Evolutionary conservation across 2,888 invertebrate species (phyloP), one percentile per base, ranked within the genome.

Genomic region (Cheilosia pagana): DNA sequence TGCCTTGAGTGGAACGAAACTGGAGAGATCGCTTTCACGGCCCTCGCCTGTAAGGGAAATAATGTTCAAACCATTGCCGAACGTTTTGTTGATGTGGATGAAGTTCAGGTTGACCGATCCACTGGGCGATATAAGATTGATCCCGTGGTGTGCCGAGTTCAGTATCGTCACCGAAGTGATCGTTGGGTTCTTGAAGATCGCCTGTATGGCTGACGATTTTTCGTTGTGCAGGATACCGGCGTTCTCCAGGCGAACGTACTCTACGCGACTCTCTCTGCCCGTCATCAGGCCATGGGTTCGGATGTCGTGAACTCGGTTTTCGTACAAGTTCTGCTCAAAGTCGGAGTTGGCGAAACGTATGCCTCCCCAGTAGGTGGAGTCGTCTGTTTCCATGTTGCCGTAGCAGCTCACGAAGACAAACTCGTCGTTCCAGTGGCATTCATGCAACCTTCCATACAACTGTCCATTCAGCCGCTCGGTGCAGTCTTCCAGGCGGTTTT

Each of bases 181-280:
- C 48, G 91, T 92, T 0, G 99, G 99, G 87, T 97, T 96, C 89
- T 97, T 96, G 88, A 96, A 95, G 35, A 99, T 95, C 28, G 97
- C 95, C 90, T 98, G 97, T 63, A 99, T 93, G 0, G 99, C 98
- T 0, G 98, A 96, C 0, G 97, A 96, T 91, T 97, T 98, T 90
- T 99, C 98, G 88, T 97, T 98, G 89, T 99, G 99, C 25, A 99
- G 93, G 86, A 98, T 95, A 23, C 99, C 99, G 63, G 99, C 99
- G 3, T 98, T 98, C 62, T 95, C 94, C 59, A 99, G 96, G 88
- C 96, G 95, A 0, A 97, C 94, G 88, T 94, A 95, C 88, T 96
- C 94, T 79, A 99, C 89, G 19, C 94, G 92, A n/a, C 98, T 98
- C 88, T 96, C 95, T 25, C 95, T 93, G 85, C 94, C 93, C 59